These are phyloP conservation scores for Subacronicta megacephala DNA, from an alignment of 2,888 invertebrate genomes.

Conservation along the genomic window DNA sequence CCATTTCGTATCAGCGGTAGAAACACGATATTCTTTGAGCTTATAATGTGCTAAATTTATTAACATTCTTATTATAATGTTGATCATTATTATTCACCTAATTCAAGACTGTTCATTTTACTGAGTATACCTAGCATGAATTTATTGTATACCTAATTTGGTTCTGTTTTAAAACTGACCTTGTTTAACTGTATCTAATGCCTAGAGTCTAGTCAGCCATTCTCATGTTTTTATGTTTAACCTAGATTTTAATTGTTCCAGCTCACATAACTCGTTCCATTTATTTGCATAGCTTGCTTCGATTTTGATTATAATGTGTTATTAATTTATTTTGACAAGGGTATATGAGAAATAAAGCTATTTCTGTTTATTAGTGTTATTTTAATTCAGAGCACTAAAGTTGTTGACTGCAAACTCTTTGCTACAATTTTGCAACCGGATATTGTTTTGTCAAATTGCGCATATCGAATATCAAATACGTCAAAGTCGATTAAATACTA, in stretches of 20 bases:
- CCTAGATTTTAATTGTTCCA: conserved; percentile 44
- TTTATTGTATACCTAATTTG: background rate
- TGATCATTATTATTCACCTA: background rate
- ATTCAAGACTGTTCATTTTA: background rate
- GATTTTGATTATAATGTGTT: conserved; percentile 56
- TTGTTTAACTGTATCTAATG: conserved; percentile 21
- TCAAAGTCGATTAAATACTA: conserved; percentile 1
- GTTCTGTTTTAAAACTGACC: conserved; percentile 16
- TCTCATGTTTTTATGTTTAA: conserved; percentile 21
- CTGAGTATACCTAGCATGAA: background rate
- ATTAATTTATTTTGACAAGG: conserved; percentile 64
- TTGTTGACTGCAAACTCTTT: conserved; percentile 6
- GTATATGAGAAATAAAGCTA: conserved; percentile 58
- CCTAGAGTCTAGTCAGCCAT: conserved; percentile 51
- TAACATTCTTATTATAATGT: background rate
- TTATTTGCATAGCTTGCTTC: conserved; percentile 55
- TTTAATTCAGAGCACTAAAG: conserved; percentile 9
- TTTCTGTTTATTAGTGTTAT: conserved; percentile 50
- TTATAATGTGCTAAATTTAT: no score
- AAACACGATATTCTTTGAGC: background rate
- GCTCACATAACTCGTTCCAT: conserved; percentile 50
- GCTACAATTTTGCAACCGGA: conserved; percentile 2
- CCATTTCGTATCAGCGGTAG: conserved; percentile 1
- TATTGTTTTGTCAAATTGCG: conserved; percentile 1
- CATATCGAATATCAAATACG: conserved; percentile 12